Evolutionary conservation across 2,797 vertebrate species (phyloP).

Genomic region (Taenioides sp.): DNA sequence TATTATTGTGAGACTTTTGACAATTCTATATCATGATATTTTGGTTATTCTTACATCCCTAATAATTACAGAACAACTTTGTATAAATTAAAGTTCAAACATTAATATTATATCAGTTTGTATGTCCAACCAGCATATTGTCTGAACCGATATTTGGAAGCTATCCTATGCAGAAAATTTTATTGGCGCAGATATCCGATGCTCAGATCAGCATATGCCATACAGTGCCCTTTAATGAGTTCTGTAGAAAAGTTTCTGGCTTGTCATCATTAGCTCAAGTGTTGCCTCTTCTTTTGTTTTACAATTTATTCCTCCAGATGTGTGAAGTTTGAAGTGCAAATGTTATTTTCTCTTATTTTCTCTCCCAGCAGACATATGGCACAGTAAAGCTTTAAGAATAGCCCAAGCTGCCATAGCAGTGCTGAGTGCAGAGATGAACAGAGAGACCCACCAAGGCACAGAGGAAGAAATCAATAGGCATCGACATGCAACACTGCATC

Average conservation of each 20-base stretch:
- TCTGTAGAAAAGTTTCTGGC: background rate
- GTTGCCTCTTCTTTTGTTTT: background rate
- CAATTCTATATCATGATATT: too few relatives aligned
- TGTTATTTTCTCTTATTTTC: background rate
- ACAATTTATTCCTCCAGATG: background rate
- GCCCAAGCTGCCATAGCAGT: slow-evolving; percentile 26
- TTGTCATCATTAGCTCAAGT: background rate
- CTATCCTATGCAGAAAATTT: too few relatives aligned
- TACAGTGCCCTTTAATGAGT: background rate
- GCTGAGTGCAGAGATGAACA: slow-evolving; percentile 42
- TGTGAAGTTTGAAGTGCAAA: background rate
- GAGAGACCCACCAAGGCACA: slow-evolving; percentile 45
- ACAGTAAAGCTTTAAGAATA: slow-evolving; percentile 35
- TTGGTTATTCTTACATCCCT: too few relatives aligned
- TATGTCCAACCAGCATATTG: too few relatives aligned
- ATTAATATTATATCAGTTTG: too few relatives aligned
- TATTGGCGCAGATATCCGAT: too few relatives aligned
- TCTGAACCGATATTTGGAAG: too few relatives aligned
- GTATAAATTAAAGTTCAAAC: too few relatives aligned
- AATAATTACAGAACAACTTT: too few relatives aligned
- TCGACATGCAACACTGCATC: slow-evolving; percentile 71
- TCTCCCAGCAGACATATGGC: slow-evolving; percentile 16
- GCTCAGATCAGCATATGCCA: too few relatives aligned
- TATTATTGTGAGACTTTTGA: too few relatives aligned
- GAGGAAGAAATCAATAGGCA: slow-evolving; percentile 65